Evolutionary conservation across 2,797 vertebrate species (phyloP).

Genomic region (Vipera latastei): DNA sequence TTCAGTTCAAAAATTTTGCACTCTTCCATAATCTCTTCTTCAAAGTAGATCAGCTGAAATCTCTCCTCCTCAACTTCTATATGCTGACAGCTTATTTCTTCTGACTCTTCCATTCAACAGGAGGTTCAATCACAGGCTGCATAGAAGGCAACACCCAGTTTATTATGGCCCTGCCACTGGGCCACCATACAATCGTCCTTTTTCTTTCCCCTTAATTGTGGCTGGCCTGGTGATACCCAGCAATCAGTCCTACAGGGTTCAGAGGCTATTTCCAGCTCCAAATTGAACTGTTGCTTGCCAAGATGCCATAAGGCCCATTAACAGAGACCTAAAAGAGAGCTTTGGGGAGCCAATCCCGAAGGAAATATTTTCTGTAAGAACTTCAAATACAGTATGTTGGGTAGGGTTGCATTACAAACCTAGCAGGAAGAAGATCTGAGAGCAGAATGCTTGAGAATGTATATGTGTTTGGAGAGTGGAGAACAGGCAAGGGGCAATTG

Average conservation of each 20-base stretch:
- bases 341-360: background rate
- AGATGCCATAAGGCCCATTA: conserved; percentile 17
- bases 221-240: conserved; percentile 44
- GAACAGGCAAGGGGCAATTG: background rate
- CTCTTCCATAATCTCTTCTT: background rate
- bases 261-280: conserved; percentile 56
- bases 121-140: conserved; percentile 40
- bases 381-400: background rate
- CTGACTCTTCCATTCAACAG: background rate
- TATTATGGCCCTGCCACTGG: conserved; percentile 54
- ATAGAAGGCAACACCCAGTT: conserved; percentile 54
- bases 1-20: background rate
- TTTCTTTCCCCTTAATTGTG: conserved; percentile 53
- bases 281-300: conserved; percentile 48
- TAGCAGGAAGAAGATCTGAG: background rate
- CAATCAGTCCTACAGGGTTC: conserved; percentile 47
- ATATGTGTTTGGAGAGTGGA: background rate
- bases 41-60: background rate
- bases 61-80: background rate
- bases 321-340: background rate
- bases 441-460: background rate
- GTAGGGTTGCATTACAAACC: rapidly evolving
- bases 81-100: conserved; percentile 27
- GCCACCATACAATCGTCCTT: conserved; percentile 27
- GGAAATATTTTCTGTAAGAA: background rate